Evolutionary conservation across 2,888 invertebrate genomes (phyloP).

Genomic region (Stenoptilia bipunctidactyla): DNA sequence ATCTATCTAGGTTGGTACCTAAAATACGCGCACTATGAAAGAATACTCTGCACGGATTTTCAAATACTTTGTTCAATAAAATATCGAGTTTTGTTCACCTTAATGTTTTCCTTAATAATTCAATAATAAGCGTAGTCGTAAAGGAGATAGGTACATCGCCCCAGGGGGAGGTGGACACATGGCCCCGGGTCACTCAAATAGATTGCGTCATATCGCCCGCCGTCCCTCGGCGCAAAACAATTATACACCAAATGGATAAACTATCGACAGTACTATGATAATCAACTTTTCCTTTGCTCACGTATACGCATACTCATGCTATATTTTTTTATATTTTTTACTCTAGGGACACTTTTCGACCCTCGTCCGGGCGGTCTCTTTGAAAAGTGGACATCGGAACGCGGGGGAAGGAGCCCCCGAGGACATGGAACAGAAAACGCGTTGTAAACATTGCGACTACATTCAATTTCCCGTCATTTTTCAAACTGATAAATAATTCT

Average conservation of each 20-base stretch:
- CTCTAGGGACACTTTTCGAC: constrained; percentile 71
- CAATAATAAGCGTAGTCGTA: constrained; percentile 29
- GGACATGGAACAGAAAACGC: constrained; percentile 67
- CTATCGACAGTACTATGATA: constrained; percentile 25
- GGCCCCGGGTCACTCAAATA: constrained; percentile 55
- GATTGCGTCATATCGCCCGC: constrained; percentile 55
- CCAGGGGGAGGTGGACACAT: constrained; percentile 29
- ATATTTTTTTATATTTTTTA: constrained; percentile 68
- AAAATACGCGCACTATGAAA: too few species aligned
- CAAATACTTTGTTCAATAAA: too few species aligned
- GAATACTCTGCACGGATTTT: too few species aligned
- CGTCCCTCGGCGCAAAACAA: constrained; percentile 53
- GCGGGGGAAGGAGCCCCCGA: constrained; percentile 69
- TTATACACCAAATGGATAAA: constrained; percentile 62
- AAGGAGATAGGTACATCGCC: constrained; percentile 23
- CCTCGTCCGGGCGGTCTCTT: constrained; percentile 71
- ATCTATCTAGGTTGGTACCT: too few species aligned
- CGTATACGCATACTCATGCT: constrained; percentile 64
- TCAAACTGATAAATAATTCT: constrained; percentile 74
- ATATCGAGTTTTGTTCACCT: too few species aligned
- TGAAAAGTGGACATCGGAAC: constrained; percentile 72
- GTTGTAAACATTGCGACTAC: constrained; percentile 73
- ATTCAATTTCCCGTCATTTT: constrained; percentile 74
- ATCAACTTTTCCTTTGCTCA: constrained; percentile 50
- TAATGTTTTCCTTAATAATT: constrained; percentile 26